phyloP scores from a whole-genome alignment of 2,113 vertebrate genomes.

The Phyllostomus discolor region DNA sequence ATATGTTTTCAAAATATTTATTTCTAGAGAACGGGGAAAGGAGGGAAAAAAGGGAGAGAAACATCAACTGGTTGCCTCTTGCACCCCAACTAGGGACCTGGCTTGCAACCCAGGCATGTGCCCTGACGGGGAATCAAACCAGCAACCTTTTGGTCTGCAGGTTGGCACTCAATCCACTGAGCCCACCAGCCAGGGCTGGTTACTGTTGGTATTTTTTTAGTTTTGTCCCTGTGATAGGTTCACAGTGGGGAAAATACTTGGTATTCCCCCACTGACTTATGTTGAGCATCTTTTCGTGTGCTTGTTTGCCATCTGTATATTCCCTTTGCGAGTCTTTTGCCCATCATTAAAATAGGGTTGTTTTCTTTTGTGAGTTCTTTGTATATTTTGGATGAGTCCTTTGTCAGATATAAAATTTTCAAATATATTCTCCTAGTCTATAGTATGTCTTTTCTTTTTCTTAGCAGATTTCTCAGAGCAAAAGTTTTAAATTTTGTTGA shows the following conservation, averaged over 20 bases:
- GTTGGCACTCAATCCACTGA: too few relatives aligned
- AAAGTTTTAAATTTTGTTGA: background rate
- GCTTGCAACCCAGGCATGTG: too few relatives aligned
- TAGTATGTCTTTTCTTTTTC: background rate
- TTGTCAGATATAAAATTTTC: background rate
- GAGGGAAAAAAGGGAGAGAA: too few relatives aligned
- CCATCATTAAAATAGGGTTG: background rate
- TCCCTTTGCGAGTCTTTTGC: background rate
- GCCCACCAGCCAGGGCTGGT: too few relatives aligned
- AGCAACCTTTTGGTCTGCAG: too few relatives aligned
- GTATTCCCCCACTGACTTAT: background rate
- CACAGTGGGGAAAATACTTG: background rate
- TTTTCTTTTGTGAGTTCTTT: background rate
- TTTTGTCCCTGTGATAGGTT: background rate
- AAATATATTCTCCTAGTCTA: background rate
- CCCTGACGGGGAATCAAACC: too few relatives aligned
- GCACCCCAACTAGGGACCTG: too few relatives aligned
- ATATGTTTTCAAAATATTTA: background rate
- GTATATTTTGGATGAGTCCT: background rate
- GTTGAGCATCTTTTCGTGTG: conserved; percentile 4
- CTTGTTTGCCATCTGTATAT: background rate
- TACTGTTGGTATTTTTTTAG: background rate
- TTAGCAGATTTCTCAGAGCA: background rate
- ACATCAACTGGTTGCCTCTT: too few relatives aligned
- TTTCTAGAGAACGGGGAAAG: too few relatives aligned